Conservation (phyloP, 1,140 invertebrate species). For the Coptotermes formosanus region DNA sequence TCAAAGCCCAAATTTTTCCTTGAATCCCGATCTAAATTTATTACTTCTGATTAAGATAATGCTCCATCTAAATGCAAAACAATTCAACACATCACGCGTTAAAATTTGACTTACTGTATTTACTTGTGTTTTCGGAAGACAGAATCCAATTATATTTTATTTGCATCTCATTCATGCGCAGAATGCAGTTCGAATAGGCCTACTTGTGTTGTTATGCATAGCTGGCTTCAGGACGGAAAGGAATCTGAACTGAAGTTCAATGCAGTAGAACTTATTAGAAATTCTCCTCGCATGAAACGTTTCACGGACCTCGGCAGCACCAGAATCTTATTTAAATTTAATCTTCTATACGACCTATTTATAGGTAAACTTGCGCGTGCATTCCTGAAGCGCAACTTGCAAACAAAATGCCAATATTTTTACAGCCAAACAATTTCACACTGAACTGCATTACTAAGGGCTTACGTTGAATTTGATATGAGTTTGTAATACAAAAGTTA, state of each 20-base stretch:
- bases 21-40: no score
- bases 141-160: not conserved
- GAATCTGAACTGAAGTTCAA: conserved; percentile 2
- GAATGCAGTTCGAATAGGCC: not conserved
- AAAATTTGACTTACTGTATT: not conserved
- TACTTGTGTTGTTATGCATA: conserved; percentile 1
- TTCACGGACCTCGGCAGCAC: not conserved
- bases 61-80: not conserved
- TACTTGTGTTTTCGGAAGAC: not conserved
- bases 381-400: not conserved
- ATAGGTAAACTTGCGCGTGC: conserved; percentile 3
- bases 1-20: no score
- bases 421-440: not conserved
- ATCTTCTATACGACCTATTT: conserved; percentile 18
- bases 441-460: not conserved
- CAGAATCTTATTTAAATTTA: conserved; percentile 20
- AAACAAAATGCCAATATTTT: not conserved
- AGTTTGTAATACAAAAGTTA: not conserved
- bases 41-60: no score
- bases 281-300: not conserved
- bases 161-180: not conserved
- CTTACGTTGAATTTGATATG: not conserved
- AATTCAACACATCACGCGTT: not conserved
- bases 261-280: not conserved
- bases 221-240: not conserved